A percentile compares a stretch with the other conserved stretches of the same genome.
Evolutionary conservation across 2,888 invertebrate genomes (phyloP).

Genomic region (Stenoptilia bipunctidactyla): DNA sequence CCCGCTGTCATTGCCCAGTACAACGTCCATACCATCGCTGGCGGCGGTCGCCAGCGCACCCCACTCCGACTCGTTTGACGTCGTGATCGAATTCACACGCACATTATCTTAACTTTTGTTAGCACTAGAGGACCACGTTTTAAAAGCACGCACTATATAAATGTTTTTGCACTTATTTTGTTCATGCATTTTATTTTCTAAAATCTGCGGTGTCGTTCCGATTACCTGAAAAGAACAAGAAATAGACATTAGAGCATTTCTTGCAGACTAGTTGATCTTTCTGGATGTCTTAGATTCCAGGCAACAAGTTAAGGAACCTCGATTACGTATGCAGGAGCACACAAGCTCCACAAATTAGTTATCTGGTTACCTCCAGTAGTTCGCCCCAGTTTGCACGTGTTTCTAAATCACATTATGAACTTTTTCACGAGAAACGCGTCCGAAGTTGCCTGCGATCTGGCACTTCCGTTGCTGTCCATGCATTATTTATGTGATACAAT

Average conservation of each 20-base stretch:
- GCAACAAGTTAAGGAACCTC: conserved; percentile 6
- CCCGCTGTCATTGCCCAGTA: conserved; percentile 48
- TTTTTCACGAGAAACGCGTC: conserved; percentile 29
- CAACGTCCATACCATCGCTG: conserved; percentile 68
- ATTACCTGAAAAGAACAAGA: no score
- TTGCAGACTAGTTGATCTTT: no score
- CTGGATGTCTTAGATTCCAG: no score
- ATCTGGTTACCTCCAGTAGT: conserved; percentile 20
- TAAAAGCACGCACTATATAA: conserved; percentile 24
- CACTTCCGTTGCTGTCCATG: conserved; percentile 22
- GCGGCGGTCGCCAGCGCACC: conserved; percentile 58
- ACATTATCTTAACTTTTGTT: conserved; percentile 43
- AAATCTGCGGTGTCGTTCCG: neutral
- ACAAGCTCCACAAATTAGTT: conserved; percentile 33
- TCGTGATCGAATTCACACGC: conserved; percentile 49
- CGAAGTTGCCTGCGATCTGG: conserved; percentile 12
- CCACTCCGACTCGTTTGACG: conserved; percentile 54
- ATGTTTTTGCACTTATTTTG: conserved; percentile 22
- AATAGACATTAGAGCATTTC: no score
- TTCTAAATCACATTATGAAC: conserved; percentile 42
- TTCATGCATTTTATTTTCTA: neutral
- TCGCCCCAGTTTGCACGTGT: conserved; percentile 25
- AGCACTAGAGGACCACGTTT: conserved; percentile 35
- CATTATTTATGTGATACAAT: conserved; percentile 38
- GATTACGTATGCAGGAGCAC: conserved; percentile 34